Evolutionary conservation across 2,888 invertebrate species (phyloP), one percentile per base, ranked within the genome.

Genomic region (Altica lythri): DNA sequence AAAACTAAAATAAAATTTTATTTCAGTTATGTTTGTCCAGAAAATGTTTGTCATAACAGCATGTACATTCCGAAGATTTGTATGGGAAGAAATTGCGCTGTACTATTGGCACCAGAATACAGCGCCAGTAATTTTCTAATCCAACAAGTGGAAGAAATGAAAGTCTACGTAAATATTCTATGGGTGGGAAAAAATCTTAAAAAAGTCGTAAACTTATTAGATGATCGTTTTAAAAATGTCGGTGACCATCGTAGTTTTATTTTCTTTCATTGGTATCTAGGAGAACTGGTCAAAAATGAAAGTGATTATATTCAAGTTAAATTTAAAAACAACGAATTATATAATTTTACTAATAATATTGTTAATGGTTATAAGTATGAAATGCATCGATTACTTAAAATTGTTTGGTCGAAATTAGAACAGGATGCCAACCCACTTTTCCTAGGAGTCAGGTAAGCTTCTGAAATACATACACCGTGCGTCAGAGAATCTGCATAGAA

Each of bases 231-330:
- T 49, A 2, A 56, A 19, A 43, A 62, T 5, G 46, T 60, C 18
- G 58, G 65, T 12, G 44, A 60, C 6, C 57, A 61, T 2, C 18
- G 16, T 9, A 73, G 68, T 53, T 67, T 83, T 13, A 72, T 88
- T 13, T 80, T 89, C 49, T 77, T 89, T 56, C 82, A 83, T 66
- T 87, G 86, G 84, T 81, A 81, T 6, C 89, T 89, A 0, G 86
- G 84, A 30, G 80, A 81, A 40, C 77, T 85, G 19, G 79, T 84
- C 17, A 72, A 79, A 46, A 76, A 77, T n/a, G 76, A 77, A 27
- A 70, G 72, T 4, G 70, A 80, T 14, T 84, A 78, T 60, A 62
- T 73, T 1, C 77, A 78, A 16, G 80, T 91, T 0, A 76, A 80
- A 9, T 84, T 90, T 72, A 87, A 88, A 1, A 76, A 80, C 18